A percentile compares a stretch with the other conserved stretches of the same genome.
Evolutionary conservation across 2,113 vertebrate genomes (phyloP).

Genomic region (Mastomys natalensis): DNA sequence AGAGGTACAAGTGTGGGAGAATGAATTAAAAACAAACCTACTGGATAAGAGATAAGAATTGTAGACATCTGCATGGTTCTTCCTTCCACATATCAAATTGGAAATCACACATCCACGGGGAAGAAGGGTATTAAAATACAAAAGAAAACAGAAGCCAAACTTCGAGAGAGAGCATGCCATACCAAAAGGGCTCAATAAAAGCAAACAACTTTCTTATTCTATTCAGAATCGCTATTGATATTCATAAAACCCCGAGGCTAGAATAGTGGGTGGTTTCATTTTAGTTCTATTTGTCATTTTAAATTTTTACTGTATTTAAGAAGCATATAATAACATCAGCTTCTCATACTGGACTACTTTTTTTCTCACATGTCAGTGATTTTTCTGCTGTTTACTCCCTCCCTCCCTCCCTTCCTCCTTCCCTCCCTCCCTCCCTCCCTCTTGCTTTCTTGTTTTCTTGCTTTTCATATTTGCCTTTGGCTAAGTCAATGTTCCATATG

Average conservation of each 20-base stretch:
- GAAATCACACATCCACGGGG: constrained; percentile 55
- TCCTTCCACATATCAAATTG: constrained; percentile 49
- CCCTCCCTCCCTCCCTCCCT: fast-evolving
- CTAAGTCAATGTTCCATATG: constrained; percentile 39
- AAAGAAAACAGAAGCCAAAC: constrained; percentile 53
- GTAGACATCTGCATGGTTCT: constrained; percentile 66
- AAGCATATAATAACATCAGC: neutral
- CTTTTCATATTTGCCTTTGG: neutral
- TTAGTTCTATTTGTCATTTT: constrained; percentile 31
- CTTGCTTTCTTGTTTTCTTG: neutral
- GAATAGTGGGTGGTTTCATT: constrained; percentile 26
- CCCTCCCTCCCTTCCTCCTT: fast-evolving
- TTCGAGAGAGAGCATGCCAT: neutral
- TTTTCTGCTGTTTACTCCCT: neutral
- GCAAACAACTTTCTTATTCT: constrained; percentile 35
- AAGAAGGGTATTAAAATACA: constrained; percentile 63
- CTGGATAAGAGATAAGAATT: constrained; percentile 78
- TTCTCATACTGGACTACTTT: neutral
- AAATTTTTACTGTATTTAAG: constrained; percentile 12
- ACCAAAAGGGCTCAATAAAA: constrained; percentile 23
- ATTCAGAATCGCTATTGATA: neutral
- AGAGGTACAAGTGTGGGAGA: constrained; percentile 76
- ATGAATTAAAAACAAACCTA: constrained; percentile 81
- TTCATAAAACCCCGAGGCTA: constrained; percentile 7
- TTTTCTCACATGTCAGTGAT: neutral